Evolutionary conservation across 2,797 vertebrate genomes (phyloP), one percentile per base, ranked within the genome.

Genomic region (Poeciliopsis presidionis): DNA sequence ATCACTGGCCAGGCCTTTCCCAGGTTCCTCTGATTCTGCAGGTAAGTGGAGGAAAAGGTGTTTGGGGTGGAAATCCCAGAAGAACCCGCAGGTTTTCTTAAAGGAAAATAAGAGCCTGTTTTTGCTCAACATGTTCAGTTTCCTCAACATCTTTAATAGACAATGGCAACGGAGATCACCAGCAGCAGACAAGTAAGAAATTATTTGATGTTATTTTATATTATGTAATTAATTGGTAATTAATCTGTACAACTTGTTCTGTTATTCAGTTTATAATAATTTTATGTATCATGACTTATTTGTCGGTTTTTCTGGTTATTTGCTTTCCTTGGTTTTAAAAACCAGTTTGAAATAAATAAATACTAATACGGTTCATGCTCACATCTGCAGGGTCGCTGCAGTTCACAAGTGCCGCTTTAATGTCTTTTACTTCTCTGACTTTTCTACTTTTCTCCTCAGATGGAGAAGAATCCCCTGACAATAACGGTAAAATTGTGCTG

Each of bases 391-490:
- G 57, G 28, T 61, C 47, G 25, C 49, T 71, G 16, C 77, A 51
- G 20, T 75, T 41, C 12, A 45, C 57, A 41, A 7, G 7, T 20
- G 39, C 45, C 28, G 67, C 39, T 71, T 71, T 28, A 18, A 4
- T 72, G 6, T 12, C 16, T n/a, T 63, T 74, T 46, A 12, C 53
- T 33, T n/a, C 14, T 20, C 2, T 6, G 51, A 2, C 43, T 69
- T 16, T 4, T 70, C 8, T n/a, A 18, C 76, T 49, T 87, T 11
- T 20, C 71, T 30, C 91, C n/a, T 65, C 80, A 82, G 89, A 85
- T 53, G 86, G 80, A 74, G 84, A 63, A 6, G 84, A 93, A 71
- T 87, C 86, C 43, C 45, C 83, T 25, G 84, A 88, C 61, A 73
- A 67, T 49, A 46, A 79, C 0, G 84, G 84, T 87, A 80, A 57